These are phyloP conservation scores for Drosophila erecta DNA, from an alignment of 1,140 invertebrate species.

Conservation along the genomic window DNA sequence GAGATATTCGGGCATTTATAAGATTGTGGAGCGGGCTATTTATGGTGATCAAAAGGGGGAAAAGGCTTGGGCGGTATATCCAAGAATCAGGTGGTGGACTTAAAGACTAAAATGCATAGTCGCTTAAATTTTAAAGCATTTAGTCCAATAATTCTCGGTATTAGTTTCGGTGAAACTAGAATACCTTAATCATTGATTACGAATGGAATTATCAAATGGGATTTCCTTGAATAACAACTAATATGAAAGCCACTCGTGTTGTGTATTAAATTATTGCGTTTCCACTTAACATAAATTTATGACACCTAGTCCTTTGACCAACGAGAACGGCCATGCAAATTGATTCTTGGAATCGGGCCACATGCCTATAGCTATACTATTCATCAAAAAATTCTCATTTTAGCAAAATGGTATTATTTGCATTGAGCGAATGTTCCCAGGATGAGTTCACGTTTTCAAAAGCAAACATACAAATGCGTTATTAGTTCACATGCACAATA, in stretches of 20 bases:
- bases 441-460: constrained; percentile 7
- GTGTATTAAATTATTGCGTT: neutral
- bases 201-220: too few relatives aligned
- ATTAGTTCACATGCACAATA: constrained; percentile 23
- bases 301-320: neutral
- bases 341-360: neutral
- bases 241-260: too few relatives aligned
- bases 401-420: constrained; percentile 4
- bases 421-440: neutral
- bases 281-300: neutral
- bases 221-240: too few relatives aligned
- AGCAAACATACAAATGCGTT: constrained; percentile 17
- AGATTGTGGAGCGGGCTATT: neutral
- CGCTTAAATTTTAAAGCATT: too few relatives aligned
- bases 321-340: neutral
- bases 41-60: neutral
- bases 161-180: too few relatives aligned
- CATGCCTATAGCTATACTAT: too few relatives aligned
- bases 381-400: constrained; percentile 5
- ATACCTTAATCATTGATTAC: too few relatives aligned
- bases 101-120: neutral
- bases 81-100: neutral
- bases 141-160: too few relatives aligned
- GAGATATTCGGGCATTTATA: constrained; percentile 24
- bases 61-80: neutral